A percentile compares a stretch with the other conserved stretches of the same genome.
phyloP scores from a whole-genome alignment of 2,888 invertebrate genomes.

The Anthophora plumipes region DNA sequence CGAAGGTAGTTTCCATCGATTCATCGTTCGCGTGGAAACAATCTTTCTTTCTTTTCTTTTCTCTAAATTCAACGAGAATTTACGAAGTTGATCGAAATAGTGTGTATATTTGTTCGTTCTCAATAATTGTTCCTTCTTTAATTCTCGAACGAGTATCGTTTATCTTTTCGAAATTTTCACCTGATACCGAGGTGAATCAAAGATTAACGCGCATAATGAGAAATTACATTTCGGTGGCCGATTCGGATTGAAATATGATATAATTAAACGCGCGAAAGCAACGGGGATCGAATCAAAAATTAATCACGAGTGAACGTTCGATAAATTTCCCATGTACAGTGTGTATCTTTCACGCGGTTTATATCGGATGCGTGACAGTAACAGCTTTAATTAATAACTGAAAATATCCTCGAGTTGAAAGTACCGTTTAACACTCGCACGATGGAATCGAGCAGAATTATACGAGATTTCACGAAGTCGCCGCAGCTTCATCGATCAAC shows the following conservation, averaged over 20 bases:
- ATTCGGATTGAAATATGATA: background rate
- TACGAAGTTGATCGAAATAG: background rate
- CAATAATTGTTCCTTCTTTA: no score
- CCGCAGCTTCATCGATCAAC: no score
- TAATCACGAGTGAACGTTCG: background rate
- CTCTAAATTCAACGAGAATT: background rate
- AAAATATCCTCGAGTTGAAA: background rate
- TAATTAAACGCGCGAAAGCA: background rate
- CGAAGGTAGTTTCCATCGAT: background rate
- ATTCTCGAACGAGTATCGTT: no score
- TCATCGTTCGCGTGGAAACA: background rate
- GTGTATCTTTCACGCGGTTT: background rate
- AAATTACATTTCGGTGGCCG: background rate
- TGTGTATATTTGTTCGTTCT: no score
- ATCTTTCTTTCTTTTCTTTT: no score
- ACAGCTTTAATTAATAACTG: background rate
- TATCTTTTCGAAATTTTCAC: no score
- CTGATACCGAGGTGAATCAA: no score
- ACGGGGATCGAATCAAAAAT: background rate
- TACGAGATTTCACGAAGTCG: background rate
- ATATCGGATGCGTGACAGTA: background rate
- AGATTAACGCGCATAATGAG: no score
- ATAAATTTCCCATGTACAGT: conserved; percentile 2
- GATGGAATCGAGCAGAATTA: background rate
- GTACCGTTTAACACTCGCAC: background rate